Base-by-base conservation (phyloP, 2,797 vertebrate species). In the Ceyx erithaca region DNA sequence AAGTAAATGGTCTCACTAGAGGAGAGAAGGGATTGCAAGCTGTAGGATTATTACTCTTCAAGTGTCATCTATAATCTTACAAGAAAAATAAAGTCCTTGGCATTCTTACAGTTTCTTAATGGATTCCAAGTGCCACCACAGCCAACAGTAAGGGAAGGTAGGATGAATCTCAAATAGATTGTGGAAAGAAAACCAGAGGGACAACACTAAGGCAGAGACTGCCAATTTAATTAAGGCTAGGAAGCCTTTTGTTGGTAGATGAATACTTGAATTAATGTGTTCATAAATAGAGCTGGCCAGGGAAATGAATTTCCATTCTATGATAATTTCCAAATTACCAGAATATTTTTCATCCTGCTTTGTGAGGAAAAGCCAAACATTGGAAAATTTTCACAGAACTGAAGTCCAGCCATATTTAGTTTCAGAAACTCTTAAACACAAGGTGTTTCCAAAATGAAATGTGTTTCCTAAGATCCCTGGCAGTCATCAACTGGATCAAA, bases 241-340 rank as follows among this genome's bases (percentile, higher is more conserved):
- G 61, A 86, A 87, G 31, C 2, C 25, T 68, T 92, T 52, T 73
- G 43, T 40, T 75, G 64, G 41, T 94, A 86, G 52, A 69, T 17
- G 26, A 82, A 41, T 48, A 21, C 23, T 91, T 88, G 52, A 86
- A 87, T 84, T 67, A 81, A 80, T 58, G 71, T 85, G 17, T 64
- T 93, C 81, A 83, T 80, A 93, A 92, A 90, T 2, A 87, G 64
- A 78, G 8, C 49, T 92, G 92, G 76, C 54, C 76, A 80, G 31
- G 17, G 40, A 87, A 43, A 82, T n/a, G 12, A 89, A 64, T 95
- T 95, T 96, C 92, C 90, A 96, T 95, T 93, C 76, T 89, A 30
- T n/a, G 81, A 80, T 78, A 66, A 90, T 94, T 94, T 96, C 87
- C 92, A 92, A 85, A 87, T 94, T 93, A 80, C 66, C 62, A 80